These are phyloP conservation scores for Campylomormyrus numenius DNA, from an alignment of 2,113 vertebrate genomes.

Conservation along the genomic window DNA sequence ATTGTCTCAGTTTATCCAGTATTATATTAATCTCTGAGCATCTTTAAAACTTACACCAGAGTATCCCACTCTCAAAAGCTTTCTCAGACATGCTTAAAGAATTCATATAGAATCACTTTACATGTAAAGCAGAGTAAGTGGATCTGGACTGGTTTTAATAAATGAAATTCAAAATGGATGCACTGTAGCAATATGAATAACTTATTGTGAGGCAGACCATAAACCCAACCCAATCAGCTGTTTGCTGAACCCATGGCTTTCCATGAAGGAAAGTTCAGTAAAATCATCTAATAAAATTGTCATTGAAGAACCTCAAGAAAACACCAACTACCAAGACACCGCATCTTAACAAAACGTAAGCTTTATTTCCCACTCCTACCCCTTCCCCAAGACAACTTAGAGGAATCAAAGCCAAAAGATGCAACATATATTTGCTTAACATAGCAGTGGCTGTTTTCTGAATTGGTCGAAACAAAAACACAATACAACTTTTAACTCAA, in stretches of 20 bases:
- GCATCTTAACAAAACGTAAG: slow-evolving; percentile 63
- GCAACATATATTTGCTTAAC: slow-evolving; percentile 51
- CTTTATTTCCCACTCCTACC: slow-evolving; percentile 57
- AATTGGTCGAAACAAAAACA: slow-evolving; percentile 62
- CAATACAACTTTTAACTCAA: slow-evolving; percentile 63
- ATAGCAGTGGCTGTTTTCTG: slow-evolving; percentile 50
- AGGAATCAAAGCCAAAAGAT: slow-evolving; percentile 63
- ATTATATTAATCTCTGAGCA: not conserved
- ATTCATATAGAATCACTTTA: not conserved
- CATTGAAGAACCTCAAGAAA: not conserved
- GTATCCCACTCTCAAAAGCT: not conserved
- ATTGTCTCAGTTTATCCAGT: not conserved
- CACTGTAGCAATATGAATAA: not conserved
- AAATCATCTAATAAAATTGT: not conserved
- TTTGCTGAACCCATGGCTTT: not conserved
- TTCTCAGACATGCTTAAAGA: not conserved
- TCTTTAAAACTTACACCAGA: not conserved
- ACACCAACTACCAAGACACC: slow-evolving; percentile 1
- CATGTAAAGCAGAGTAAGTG: not conserved
- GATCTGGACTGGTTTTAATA: not conserved
- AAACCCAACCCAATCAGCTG: not conserved
- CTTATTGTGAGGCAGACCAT: not conserved
- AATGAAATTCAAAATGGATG: not conserved
- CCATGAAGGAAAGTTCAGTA: not conserved
- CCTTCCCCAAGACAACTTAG: slow-evolving; percentile 63